These are phyloP conservation scores for Homarus americanus DNA, from an alignment of 1,140 invertebrate species.

Conservation along the genomic window DNA sequence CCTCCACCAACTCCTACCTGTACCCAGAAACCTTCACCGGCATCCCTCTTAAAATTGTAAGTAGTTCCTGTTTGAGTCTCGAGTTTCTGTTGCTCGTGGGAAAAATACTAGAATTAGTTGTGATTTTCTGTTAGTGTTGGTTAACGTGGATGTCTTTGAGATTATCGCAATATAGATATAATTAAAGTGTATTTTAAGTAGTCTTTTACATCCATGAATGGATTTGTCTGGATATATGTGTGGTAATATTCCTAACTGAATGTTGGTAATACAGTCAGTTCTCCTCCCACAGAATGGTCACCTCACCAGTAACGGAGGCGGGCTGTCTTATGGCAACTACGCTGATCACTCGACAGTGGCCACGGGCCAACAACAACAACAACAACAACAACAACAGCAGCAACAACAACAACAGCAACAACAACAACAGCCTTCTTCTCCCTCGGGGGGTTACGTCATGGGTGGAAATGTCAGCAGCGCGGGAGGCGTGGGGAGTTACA, in stretches of 20 bases:
- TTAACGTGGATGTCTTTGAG: too few species aligned
- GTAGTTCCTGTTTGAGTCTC: too few species aligned
- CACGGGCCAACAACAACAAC: conserved; percentile 1
- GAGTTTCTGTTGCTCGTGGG: too few species aligned
- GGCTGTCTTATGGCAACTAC: conserved; percentile 57
- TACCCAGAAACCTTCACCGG: conserved; percentile 73
- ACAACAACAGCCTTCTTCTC: conserved; percentile 38
- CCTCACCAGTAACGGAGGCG: conserved; percentile 42
- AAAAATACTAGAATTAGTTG: too few species aligned
- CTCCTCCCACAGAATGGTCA: conserved; percentile 41
- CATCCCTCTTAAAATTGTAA: conserved; percentile 71
- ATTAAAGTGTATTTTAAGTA: too few species aligned
- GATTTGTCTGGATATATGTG: too few species aligned
- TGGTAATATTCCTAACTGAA: background rate
- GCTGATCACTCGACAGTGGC: conserved; percentile 43
- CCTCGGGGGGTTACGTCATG: conserved; percentile 33
- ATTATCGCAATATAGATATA: too few species aligned
- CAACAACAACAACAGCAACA: conserved; percentile 33
- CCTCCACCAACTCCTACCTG: conserved; percentile 73
- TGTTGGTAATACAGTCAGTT: background rate
- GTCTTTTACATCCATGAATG: too few species aligned
- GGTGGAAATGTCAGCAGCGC: conserved; percentile 22
- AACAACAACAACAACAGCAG: conserved; percentile 11
- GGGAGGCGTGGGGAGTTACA: conserved; percentile 25
- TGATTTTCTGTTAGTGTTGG: too few species aligned